These are phyloP conservation scores for Ceyx margarethae DNA, from an alignment of 2,113 vertebrate species.

Conservation along the genomic window DNA sequence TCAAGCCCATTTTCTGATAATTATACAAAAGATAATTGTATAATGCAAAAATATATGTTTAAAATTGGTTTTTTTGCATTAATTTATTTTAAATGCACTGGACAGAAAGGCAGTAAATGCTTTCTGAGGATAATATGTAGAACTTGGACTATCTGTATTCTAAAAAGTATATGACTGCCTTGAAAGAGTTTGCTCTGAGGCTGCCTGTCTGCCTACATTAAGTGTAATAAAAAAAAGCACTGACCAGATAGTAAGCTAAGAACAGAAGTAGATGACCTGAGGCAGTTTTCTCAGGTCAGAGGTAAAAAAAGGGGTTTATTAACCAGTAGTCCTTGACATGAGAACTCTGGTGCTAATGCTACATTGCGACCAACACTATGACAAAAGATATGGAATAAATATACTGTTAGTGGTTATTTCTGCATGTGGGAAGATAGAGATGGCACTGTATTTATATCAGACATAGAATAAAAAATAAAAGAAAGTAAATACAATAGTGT, in stretches of 20 bases:
- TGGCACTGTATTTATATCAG: background rate
- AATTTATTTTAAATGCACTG: background rate
- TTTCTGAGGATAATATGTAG: background rate
- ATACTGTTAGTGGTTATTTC: background rate
- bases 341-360: background rate
- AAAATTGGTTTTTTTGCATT: background rate
- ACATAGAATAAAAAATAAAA: background rate
- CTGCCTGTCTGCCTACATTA: background rate
- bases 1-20: background rate
- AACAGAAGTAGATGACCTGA: background rate
- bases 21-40: background rate
- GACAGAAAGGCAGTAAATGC: background rate
- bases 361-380: background rate
- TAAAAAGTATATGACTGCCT: background rate
- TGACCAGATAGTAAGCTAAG: background rate
- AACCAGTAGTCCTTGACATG: background rate
- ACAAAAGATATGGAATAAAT: background rate
- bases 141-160: accelerated
- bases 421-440: background rate
- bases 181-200: background rate
- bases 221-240: background rate
- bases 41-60: background rate
- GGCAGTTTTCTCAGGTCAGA: background rate
- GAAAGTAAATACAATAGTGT: background rate
- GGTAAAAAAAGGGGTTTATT: background rate